Conservation (phyloP, 2,113 vertebrate genomes). For the Lota lota region DNA sequence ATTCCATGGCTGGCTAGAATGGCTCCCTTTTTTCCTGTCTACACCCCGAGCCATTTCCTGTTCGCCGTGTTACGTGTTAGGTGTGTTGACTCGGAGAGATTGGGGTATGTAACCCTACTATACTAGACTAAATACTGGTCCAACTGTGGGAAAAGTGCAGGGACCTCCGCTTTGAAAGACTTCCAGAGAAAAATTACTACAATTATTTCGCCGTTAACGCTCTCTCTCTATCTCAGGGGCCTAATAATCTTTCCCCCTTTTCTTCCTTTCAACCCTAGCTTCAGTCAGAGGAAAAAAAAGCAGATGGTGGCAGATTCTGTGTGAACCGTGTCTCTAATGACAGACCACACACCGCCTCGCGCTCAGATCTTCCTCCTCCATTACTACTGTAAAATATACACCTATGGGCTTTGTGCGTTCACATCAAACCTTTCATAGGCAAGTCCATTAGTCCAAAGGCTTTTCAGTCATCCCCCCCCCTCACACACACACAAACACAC, state of each 20-base stretch:
- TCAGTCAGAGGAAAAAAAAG: neutral
- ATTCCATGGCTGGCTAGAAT: conserved; percentile 64
- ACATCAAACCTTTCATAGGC: conserved; percentile 43
- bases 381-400: conserved; percentile 20
- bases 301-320: conserved; percentile 3
- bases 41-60: conserved; percentile 70
- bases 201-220: conserved; percentile 30
- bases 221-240: conserved; percentile 14
- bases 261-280: neutral
- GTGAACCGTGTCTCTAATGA: conserved; percentile 43
- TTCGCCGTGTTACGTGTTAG: conserved; percentile 50
- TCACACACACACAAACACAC: too few species aligned
- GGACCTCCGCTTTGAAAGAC: conserved; percentile 31
- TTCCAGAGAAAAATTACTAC: neutral
- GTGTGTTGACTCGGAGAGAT: conserved; percentile 64
- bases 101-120: conserved; percentile 30
- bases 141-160: conserved; percentile 54
- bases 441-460: conserved; percentile 31
- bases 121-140: conserved; percentile 30
- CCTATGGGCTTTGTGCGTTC: conserved; percentile 31
- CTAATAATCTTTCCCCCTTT: conserved; percentile 34
- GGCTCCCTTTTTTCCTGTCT: conserved; percentile 70
- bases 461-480: too few species aligned
- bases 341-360: conserved; percentile 23
- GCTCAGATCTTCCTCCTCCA: too few species aligned